Base-by-base conservation (phyloP, 1,140 invertebrate genomes). In the Musca domestica region DNA sequence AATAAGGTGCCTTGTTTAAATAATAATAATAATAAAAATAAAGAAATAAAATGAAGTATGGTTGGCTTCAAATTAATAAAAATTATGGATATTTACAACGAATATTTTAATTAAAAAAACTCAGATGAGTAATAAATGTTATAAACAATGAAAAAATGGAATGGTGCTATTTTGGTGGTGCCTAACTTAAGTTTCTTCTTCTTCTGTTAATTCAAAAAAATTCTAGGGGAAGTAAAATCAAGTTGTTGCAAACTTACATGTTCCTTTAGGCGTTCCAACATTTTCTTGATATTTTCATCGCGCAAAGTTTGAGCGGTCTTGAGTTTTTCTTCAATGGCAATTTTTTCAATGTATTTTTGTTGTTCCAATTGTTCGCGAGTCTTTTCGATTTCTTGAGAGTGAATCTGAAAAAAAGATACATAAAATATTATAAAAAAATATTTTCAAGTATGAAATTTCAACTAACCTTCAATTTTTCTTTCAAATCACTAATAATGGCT, bases 241-340 rank as follows among this genome's bases (percentile, higher is more conserved):
- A 41, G 12, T 15, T 25, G 6, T 58, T 54, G 27, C 0, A 56
- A 23, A 47, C 90, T 90, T 81, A 95, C 94, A 84, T 95, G 93
- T 82, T 95, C 92, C 82, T 91, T 92, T 9, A 96, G 88, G 72
- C 93, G 91, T 74, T 93, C 91, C 66, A 94, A 83, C 88, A 95
- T 93, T 81, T 90, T 92, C 83, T 93, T 93, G 61, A 95, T 89
- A 79, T 94, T 92, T 75, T 92, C 91, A 81, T 95, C 92, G 71
- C 93, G 88, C 82, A 94, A 91, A 73, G 89, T 89, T 70, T 92
- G 88, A 72, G 92, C 93, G 66, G 88, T 88, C 82, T 90, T 91
- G 81, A 95, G 83, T 83, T 95, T 95, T 76, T 94, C 91, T 74
- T 93, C 90, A 69, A 95, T 90, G 56, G 91, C 91, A 76, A 87